These are phyloP conservation scores for Eurystomus gularis DNA, from an alignment of 2,113 vertebrate species.

Conservation along the genomic window DNA sequence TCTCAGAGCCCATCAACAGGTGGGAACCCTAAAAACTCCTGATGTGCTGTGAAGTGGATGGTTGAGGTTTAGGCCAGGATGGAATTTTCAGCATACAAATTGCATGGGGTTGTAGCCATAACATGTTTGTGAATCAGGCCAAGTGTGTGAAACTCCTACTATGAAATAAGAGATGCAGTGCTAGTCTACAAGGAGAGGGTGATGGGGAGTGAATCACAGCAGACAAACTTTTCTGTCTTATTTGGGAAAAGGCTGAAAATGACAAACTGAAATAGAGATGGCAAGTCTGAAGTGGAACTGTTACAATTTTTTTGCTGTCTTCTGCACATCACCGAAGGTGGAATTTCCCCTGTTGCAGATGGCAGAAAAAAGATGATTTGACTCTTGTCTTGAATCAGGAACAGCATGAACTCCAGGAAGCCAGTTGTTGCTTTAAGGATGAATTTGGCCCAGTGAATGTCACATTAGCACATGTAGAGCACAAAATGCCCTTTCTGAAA, in stretches of 20 bases:
- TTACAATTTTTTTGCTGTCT: not conserved
- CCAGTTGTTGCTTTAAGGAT: not conserved
- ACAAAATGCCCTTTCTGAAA: conserved; percentile 34
- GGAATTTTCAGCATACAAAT: not conserved
- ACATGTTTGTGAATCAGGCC: not conserved
- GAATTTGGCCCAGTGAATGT: conserved; percentile 19
- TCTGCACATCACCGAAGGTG: not conserved
- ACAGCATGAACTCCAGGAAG: not conserved
- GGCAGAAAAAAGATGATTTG: not conserved
- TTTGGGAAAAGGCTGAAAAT: not conserved
- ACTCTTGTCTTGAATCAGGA: not conserved
- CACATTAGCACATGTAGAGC: conserved; percentile 34
- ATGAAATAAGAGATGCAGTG: not conserved
- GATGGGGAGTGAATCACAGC: not conserved
- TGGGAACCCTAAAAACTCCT: not conserved
- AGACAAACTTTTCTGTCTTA: not conserved
- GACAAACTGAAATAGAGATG: not conserved
- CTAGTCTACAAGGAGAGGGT: not conserved
- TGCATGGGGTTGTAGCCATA: not conserved
- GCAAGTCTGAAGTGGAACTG: not conserved
- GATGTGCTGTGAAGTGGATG: not conserved
- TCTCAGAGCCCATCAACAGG: not conserved
- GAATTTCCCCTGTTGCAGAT: not conserved
- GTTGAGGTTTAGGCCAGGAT: not conserved
- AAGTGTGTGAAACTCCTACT: not conserved